Conservation (phyloP, 2,888 invertebrate species). For the Cephus sareptanus region DNA sequence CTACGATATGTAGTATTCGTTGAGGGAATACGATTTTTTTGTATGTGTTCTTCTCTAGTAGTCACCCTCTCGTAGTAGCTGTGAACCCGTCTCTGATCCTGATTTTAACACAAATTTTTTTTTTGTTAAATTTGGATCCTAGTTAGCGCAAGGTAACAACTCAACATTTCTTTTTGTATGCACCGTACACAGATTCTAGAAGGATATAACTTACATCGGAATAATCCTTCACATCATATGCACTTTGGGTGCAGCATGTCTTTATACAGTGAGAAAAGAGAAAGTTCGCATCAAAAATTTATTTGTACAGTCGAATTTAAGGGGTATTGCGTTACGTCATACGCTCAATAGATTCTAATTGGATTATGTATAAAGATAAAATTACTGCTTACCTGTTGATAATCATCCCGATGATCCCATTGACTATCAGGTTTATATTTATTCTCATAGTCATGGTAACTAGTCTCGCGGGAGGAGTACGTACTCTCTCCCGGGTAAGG, state of each 20-base stretch:
- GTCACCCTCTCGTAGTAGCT: constrained; percentile 55
- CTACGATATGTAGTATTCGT: constrained; percentile 39
- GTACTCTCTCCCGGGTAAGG: constrained; percentile 49
- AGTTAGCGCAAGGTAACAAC: not conserved
- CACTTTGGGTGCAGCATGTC: constrained; percentile 20
- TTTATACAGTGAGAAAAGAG: constrained; percentile 9
- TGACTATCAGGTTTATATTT: constrained; percentile 57
- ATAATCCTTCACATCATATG: constrained; percentile 14
- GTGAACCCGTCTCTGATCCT: constrained; percentile 49
- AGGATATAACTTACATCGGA: constrained; percentile 14
- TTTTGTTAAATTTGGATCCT: not conserved
- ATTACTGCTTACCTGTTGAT: constrained; percentile 47
- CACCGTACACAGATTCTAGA: not conserved
- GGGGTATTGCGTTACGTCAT: not conserved
- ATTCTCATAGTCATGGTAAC: constrained; percentile 46
- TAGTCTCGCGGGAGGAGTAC: constrained; percentile 48
- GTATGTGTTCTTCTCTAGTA: constrained; percentile 40
- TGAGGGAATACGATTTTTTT: constrained; percentile 39
- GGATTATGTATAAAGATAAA: not conserved
- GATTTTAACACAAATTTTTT: not conserved
- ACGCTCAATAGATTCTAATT: not conserved
- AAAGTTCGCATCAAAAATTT: not conserved
- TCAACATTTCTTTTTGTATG: not conserved
- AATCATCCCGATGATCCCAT: constrained; percentile 52
- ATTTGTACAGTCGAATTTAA: not conserved